Percentiles rank a stretch among this genome's conserved stretches.
Conservation (phyloP, 2,113 vertebrate genomes). For the Hipposideros armiger region DNA sequence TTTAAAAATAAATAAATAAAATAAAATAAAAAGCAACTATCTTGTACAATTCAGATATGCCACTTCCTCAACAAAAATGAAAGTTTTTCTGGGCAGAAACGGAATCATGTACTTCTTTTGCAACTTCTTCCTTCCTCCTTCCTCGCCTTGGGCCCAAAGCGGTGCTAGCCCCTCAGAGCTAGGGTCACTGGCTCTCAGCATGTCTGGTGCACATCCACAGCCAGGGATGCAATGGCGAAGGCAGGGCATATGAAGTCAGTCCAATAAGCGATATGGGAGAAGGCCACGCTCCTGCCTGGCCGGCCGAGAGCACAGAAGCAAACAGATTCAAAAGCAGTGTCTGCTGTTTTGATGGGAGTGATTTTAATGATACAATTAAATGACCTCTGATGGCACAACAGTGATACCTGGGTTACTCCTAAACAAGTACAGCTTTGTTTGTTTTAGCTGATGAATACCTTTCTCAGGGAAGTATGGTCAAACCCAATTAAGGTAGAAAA, state of each 20-base stretch:
- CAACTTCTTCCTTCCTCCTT: background rate
- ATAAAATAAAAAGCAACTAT: background rate
- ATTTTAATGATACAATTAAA: slow-evolving; percentile 55
- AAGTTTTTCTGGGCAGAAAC: background rate
- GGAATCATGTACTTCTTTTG: background rate
- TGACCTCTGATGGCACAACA: slow-evolving; percentile 59
- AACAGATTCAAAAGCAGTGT: background rate
- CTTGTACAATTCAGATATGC: background rate
- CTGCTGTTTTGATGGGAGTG: slow-evolving; percentile 31
- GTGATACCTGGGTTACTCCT: slow-evolving; percentile 47
- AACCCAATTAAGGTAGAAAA: slow-evolving; percentile 58
- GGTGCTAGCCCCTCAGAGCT: background rate
- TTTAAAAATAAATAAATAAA: too few species aligned
- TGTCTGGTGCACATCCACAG: background rate
- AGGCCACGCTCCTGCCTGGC: background rate
- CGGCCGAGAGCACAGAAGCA: background rate
- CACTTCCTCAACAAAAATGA: background rate
- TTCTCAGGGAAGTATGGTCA: slow-evolving; percentile 61
- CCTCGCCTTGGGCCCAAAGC: background rate
- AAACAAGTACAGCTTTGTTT: slow-evolving; percentile 60
- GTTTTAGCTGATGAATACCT: slow-evolving; percentile 42
- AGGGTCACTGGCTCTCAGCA: background rate
- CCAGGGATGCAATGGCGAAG: background rate
- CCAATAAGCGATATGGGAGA: background rate
- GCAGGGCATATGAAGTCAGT: background rate